Evolutionary conservation across 2,797 vertebrate genomes (phyloP).

Genomic region (Smutsia temminckii): DNA sequence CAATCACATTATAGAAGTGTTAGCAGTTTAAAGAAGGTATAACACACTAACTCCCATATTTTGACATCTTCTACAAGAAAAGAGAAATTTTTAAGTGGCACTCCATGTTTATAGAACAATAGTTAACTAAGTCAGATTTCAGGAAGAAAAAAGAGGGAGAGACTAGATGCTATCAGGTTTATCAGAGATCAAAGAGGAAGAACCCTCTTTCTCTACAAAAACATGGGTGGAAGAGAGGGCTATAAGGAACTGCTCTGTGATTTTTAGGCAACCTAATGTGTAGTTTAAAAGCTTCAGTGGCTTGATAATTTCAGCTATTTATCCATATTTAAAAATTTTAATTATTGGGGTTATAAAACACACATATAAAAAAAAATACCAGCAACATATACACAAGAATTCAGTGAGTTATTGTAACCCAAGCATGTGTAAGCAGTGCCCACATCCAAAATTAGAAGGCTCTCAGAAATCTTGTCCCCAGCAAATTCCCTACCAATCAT

Average conservation of each 20-base stretch:
- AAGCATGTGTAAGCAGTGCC: not conserved
- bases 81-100: not conserved
- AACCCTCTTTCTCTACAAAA: slow-evolving; percentile 63
- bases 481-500: not conserved
- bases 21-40: slow-evolving; percentile 74
- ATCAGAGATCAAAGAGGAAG: slow-evolving; percentile 68
- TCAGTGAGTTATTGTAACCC: not conserved
- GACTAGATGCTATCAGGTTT: slow-evolving; percentile 69
- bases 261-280: slow-evolving; percentile 64
- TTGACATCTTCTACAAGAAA: not conserved
- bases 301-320: slow-evolving; percentile 53
- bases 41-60: not conserved
- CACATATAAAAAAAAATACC: not conserved
- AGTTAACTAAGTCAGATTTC: slow-evolving; percentile 65
- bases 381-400: not conserved
- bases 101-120: not conserved
- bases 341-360: not conserved
- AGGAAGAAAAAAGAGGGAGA: slow-evolving; percentile 67
- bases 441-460: not conserved
- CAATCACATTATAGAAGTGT: slow-evolving; percentile 61
- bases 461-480: not conserved
- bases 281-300: slow-evolving; percentile 75
- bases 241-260: slow-evolving; percentile 50
- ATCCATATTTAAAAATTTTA: not conserved
- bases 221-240: not conserved